Base-by-base conservation (phyloP, 2,797 vertebrate genomes). In the Choloepus didactylus region DNA sequence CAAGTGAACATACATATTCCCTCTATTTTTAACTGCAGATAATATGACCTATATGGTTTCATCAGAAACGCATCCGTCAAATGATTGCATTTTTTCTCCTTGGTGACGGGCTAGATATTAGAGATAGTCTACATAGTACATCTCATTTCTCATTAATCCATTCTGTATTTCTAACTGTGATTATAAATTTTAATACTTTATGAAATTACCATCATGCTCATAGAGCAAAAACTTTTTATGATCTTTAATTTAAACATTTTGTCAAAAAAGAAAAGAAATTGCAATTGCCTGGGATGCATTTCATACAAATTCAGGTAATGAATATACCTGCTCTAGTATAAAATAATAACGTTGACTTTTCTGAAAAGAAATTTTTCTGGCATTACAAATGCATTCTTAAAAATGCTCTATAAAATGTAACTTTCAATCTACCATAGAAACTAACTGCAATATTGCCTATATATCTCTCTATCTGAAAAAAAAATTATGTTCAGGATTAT, bases 301-400 rank as follows among this genome's bases (percentile, higher is more conserved):
- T 96, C 80, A 89, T 75, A 88, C 46, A 90, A 93, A 90, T 80
- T 88, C 60, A 93, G 80, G 80, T 87, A 90, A 93, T 86, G 79
- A 91, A 86, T 94, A 95, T 0, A 0, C n/a, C 35, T 97, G 86
- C 79, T 82, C 93, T 92, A 83, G 46, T 94, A 96, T 92, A 92
- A 96, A 96, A 92, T 95, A 18, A 69, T 94, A 93, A 80, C 29
- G 56, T 51, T 96, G 89, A 92, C 66, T 92, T 97, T 96, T 93
- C 67, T 29, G 85, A 84, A 59, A 84, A 93, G 62, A 92, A 94
- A 79, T 46, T 80, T 96, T 84, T 87, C 67, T 85, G 76, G 77
- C 51, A 51, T 85, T 94, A 94, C 41, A 94, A 97, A 88, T 60
- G 6, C 9, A 80, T 87, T 69, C 49, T 93, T 88, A 70, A 96